Evolutionary conservation across 2,888 invertebrate genomes (phyloP).

Genomic region (Magallana nippona): DNA sequence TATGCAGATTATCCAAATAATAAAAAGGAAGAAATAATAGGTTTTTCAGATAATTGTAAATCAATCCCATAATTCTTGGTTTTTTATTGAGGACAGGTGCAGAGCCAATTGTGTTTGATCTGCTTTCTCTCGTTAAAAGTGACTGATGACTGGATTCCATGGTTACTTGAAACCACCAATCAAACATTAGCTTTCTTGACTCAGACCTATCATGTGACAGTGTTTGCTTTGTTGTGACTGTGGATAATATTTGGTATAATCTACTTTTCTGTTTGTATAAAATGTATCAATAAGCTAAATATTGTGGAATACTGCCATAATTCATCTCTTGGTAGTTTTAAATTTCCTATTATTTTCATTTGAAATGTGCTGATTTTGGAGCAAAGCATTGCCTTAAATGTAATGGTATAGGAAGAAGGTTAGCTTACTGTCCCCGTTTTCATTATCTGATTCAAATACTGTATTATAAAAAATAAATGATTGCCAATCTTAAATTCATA

Average conservation of each 20-base stretch:
- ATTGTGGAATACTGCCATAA: not conserved
- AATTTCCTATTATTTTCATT: not conserved
- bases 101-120: not conserved
- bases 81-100: constrained; percentile 30
- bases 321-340: constrained; percentile 7
- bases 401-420: too few relatives aligned
- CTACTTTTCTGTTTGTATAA: not conserved
- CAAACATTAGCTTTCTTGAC: constrained; percentile 9
- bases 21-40: constrained; percentile 10
- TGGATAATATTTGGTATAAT: not conserved
- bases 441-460: too few relatives aligned
- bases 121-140: not conserved
- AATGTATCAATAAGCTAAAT: not conserved
- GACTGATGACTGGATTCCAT: constrained; percentile 23
- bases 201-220: constrained; percentile 9
- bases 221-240: not conserved
- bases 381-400: too few relatives aligned
- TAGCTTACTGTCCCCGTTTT: too few relatives aligned
- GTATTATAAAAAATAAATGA: too few relatives aligned
- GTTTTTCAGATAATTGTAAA: constrained; percentile 19
- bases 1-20: constrained; percentile 14
- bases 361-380: not conserved
- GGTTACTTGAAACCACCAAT: constrained; percentile 22
- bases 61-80: not conserved
- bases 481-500: too few relatives aligned